These are phyloP conservation scores for Biston betularia DNA, from an alignment of 2,888 invertebrate species.

Conservation along the genomic window DNA sequence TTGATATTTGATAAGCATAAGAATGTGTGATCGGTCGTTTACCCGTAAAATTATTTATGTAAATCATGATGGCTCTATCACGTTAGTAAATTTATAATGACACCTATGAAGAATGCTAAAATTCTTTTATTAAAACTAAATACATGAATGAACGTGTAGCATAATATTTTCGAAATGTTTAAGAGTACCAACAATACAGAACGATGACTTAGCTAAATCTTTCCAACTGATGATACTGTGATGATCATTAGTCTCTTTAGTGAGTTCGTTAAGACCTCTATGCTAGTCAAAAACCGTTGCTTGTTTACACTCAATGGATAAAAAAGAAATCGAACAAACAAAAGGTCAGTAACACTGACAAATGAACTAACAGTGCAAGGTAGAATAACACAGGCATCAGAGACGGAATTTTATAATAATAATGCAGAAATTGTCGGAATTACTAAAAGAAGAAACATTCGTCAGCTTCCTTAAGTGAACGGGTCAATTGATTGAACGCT, in stretches of 20 bases:
- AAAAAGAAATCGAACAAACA: slow-evolving; percentile 39
- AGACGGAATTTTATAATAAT: slow-evolving; percentile 1
- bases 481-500: slow-evolving; percentile 13
- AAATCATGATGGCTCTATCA: slow-evolving; percentile 11
- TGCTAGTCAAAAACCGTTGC: slow-evolving; percentile 28
- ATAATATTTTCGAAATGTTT: slow-evolving; percentile 1
- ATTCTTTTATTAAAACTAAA: slow-evolving; percentile 11
- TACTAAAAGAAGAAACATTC: slow-evolving; percentile 1
- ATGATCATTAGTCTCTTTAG: slow-evolving; percentile 40
- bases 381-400: slow-evolving; percentile 5
- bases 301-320: slow-evolving; percentile 38
- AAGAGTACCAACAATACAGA: slow-evolving; percentile 4
- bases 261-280: slow-evolving; percentile 24
- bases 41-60: slow-evolving; percentile 4
- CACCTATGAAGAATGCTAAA: slow-evolving; percentile 8
- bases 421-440: not conserved
- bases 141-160: slow-evolving; percentile 2
- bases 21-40: slow-evolving; percentile 6
- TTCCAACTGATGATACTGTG: slow-evolving; percentile 28
- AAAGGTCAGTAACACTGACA: slow-evolving; percentile 43
- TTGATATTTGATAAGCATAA: not conserved
- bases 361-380: slow-evolving; percentile 36
- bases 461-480: slow-evolving; percentile 13
- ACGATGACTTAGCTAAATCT: slow-evolving; percentile 32
- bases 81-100: not conserved